phyloP scores from a whole-genome alignment of 2,113 vertebrate species.

The Myrmophylax atrothorax region DNA sequence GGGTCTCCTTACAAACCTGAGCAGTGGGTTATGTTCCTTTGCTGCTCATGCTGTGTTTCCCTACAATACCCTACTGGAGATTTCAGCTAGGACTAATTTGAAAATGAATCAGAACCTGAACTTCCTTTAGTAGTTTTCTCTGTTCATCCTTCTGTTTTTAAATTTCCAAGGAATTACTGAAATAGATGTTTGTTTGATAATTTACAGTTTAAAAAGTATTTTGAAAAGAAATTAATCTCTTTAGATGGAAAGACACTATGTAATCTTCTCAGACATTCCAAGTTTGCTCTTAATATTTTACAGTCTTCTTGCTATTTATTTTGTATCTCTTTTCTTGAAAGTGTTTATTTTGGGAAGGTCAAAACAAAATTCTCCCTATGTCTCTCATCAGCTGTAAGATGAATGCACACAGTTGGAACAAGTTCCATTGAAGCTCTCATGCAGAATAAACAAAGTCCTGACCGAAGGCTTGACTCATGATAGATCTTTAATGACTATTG shows the following conservation, averaged over 20 bases:
- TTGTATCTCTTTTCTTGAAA: slow-evolving; percentile 62
- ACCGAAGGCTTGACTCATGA: slow-evolving; percentile 53
- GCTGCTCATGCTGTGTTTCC: background rate
- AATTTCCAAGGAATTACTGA: background rate
- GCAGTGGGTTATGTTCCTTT: background rate
- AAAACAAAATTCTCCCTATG: slow-evolving; percentile 60
- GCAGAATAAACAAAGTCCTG: slow-evolving; percentile 55
- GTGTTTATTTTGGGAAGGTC: slow-evolving; percentile 62
- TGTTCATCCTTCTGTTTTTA: background rate
- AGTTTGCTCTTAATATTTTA: slow-evolving; percentile 48
- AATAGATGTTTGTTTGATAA: slow-evolving; percentile 21
- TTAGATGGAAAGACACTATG: slow-evolving; percentile 38
- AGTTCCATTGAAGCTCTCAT: slow-evolving; percentile 49
- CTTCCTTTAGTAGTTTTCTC: background rate
- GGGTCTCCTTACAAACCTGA: background rate
- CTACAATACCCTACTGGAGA: background rate
- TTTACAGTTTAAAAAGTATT: slow-evolving; percentile 6
- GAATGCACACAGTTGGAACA: slow-evolving; percentile 48
- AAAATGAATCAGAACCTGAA: background rate
- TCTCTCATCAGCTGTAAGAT: slow-evolving; percentile 59
- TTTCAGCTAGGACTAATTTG: background rate
- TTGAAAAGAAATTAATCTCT: slow-evolving; percentile 27
- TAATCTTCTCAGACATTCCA: slow-evolving; percentile 31
- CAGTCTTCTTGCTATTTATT: slow-evolving; percentile 59
- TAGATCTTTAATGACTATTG: slow-evolving; percentile 69